phyloP scores from a whole-genome alignment of 2,797 vertebrate genomes.

The Spondyliosoma cantharus region DNA sequence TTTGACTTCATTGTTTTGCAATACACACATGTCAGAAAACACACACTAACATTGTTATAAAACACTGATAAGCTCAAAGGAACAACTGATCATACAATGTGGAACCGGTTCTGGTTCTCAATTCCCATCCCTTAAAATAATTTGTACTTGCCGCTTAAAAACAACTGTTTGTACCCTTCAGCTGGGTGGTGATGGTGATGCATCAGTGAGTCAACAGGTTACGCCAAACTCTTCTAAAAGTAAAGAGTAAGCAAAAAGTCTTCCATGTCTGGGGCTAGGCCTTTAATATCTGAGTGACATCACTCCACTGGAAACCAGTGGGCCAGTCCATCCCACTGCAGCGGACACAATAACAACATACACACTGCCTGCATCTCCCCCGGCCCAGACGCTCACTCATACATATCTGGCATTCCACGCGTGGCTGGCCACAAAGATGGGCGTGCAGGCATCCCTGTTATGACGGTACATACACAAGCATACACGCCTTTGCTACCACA shows the following conservation, averaged over 20 bases:
- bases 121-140: neutral
- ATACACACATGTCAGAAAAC: no score
- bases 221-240: slow-evolving; percentile 10
- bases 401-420: slow-evolving; percentile 84
- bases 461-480: slow-evolving; percentile 61
- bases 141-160: neutral
- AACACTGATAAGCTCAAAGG: no score
- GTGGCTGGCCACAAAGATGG: slow-evolving; percentile 76
- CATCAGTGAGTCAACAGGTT: neutral
- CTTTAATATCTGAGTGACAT: slow-evolving; percentile 17
- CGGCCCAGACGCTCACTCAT: slow-evolving; percentile 74
- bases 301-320: slow-evolving; percentile 14
- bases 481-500: slow-evolving; percentile 61
- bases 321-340: slow-evolving; percentile 28
- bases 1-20: no score
- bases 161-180: neutral
- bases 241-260: slow-evolving; percentile 33
- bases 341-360: slow-evolving; percentile 66
- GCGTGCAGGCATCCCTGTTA: slow-evolving; percentile 72
- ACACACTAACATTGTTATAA: no score
- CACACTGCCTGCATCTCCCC: slow-evolving; percentile 45
- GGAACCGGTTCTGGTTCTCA: no score
- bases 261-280: neutral
- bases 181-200: neutral
- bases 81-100: no score